Percentiles rank a stretch among this genome's conserved stretches.
Conservation (phyloP, 1,140 invertebrate species). For the Ceratosolen solmsi region DNA sequence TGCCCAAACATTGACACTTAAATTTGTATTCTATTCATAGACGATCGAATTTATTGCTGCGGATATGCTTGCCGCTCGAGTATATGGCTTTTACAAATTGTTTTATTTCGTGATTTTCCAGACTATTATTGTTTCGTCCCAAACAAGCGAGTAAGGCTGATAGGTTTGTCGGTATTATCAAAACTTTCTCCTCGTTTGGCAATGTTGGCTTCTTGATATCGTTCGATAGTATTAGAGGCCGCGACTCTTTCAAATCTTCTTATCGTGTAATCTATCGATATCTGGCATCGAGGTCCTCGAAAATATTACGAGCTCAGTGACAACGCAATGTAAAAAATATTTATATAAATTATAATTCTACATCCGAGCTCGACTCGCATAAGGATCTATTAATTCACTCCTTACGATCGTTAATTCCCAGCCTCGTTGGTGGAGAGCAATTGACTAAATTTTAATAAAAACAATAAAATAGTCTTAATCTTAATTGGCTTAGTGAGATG, state of each 20-base stretch:
- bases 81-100: constrained; percentile 51
- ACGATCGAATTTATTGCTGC: constrained; percentile 42
- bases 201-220: constrained; percentile 43
- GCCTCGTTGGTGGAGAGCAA: too few species aligned
- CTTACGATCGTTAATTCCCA: too few species aligned
- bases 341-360: too few species aligned
- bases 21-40: constrained; percentile 20
- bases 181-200: constrained; percentile 45
- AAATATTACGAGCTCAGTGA: too few species aligned
- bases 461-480: too few species aligned
- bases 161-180: constrained; percentile 29
- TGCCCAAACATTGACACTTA: constrained; percentile 10
- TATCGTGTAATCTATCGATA: constrained; percentile 51
- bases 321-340: too few species aligned
- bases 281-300: too few species aligned
- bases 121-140: constrained; percentile 56
- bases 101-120: constrained; percentile 40
- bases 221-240: constrained; percentile 57
- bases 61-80: constrained; percentile 52
- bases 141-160: constrained; percentile 59
- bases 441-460: too few species aligned
- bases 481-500: too few species aligned
- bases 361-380: too few species aligned
- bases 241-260: constrained; percentile 59
- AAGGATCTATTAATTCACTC: too few species aligned